phyloP scores from a whole-genome alignment of 2,113 vertebrate genomes.

The Loxodonta africana region DNA sequence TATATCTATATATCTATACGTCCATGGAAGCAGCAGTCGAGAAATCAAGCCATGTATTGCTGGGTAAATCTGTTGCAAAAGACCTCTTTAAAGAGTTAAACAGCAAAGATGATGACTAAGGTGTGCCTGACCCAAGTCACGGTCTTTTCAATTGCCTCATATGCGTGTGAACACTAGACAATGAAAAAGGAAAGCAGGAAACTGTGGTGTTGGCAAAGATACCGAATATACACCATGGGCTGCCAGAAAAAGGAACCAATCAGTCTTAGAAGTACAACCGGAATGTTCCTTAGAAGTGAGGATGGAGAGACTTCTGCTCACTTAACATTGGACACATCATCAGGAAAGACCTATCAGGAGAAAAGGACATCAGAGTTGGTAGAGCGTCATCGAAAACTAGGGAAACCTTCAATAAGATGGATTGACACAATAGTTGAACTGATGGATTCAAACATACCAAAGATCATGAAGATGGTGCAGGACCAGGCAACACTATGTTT shows the following conservation, averaged over 20 bases:
- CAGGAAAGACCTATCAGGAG: background rate
- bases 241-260: background rate
- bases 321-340: background rate
- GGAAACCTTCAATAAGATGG: background rate
- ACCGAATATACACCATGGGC: background rate
- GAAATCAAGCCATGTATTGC: no score
- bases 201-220: background rate
- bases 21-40: background rate
- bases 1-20: background rate
- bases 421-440: background rate
- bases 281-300: background rate
- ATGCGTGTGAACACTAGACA: no score
- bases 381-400: background rate
- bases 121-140: no score
- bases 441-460: background rate
- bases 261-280: background rate
- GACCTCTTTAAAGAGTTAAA: no score
- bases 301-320: background rate
- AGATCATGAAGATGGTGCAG: background rate
- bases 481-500: background rate
- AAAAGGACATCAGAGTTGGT: background rate
- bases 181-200: background rate
- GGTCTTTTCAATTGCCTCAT: background rate
- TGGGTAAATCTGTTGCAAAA: no score
- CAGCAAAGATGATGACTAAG: no score